A percentile compares a stretch with the other conserved stretches of the same genome.
phyloP scores from a whole-genome alignment of 2,888 invertebrate genomes.

The Acanthosepion lycidas region DNA sequence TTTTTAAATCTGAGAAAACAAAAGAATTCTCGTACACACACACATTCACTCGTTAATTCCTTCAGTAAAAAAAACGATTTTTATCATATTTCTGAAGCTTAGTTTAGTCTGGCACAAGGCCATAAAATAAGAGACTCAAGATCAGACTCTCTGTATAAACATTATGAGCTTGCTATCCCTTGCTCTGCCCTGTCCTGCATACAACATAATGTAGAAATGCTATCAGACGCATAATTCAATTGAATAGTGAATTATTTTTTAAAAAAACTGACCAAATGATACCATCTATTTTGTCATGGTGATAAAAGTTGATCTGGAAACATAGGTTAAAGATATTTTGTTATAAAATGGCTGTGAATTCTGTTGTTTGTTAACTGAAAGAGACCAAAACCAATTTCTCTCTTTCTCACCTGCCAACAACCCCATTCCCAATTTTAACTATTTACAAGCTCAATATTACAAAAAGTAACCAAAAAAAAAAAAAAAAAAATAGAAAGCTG shows the following conservation, averaged over 20 bases:
- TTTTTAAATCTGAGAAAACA: too few species aligned
- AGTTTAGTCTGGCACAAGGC: too few species aligned
- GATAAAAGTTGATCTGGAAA: background rate
- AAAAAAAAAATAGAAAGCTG: background rate
- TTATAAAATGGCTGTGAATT: constrained; percentile 14
- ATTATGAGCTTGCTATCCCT: background rate
- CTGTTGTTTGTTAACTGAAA: background rate
- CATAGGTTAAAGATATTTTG: background rate
- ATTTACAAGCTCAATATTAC: background rate
- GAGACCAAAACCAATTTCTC: background rate
- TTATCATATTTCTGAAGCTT: too few species aligned
- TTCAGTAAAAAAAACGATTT: too few species aligned
- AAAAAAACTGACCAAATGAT: background rate
- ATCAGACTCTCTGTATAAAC: too few species aligned
- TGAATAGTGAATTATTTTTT: background rate
- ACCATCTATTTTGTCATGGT: background rate
- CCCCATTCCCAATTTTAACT: background rate
- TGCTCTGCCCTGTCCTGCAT: background rate
- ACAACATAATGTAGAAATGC: background rate
- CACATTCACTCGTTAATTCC: too few species aligned
- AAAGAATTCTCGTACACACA: too few species aligned
- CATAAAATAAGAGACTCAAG: too few species aligned
- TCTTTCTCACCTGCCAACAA: background rate
- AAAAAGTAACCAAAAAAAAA: background rate
- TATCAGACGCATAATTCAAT: background rate